Evolutionary conservation across 2,888 invertebrate species (phyloP).

Genomic region (Euzophera pinguis): DNA sequence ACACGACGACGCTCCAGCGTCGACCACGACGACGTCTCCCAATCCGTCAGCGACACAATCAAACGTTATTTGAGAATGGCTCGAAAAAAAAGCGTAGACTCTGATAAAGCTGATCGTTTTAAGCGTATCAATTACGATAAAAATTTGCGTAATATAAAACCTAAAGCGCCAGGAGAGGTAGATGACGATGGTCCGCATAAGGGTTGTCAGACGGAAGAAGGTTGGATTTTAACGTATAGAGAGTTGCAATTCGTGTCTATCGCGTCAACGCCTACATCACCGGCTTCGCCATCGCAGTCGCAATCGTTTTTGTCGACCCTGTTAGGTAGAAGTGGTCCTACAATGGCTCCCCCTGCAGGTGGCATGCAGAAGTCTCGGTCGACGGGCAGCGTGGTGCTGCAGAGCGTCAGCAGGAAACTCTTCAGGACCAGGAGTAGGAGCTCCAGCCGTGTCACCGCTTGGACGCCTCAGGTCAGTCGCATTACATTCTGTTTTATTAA

Average conservation of each 20-base stretch:
- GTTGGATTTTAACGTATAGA: slow-evolving; percentile 82
- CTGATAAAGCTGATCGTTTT: slow-evolving; percentile 89
- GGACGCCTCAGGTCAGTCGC: slow-evolving; percentile 92
- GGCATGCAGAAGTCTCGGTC: slow-evolving; percentile 95
- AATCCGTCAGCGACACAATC: slow-evolving; percentile 92
- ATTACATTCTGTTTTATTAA: slow-evolving; percentile 34
- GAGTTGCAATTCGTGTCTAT: slow-evolving; percentile 58
- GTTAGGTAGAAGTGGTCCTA: slow-evolving; percentile 56
- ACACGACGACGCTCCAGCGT: slow-evolving; percentile 86
- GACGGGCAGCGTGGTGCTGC: slow-evolving; percentile 92
- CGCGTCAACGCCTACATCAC: slow-evolving; percentile 73
- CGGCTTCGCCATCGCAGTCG: slow-evolving; percentile 69
- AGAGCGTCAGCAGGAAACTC: slow-evolving; percentile 91
- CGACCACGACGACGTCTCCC: slow-evolving; percentile 91
- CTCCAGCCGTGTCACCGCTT: slow-evolving; percentile 84
- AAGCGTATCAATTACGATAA: slow-evolving; percentile 94
- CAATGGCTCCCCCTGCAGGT: slow-evolving; percentile 73
- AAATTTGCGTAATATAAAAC: slow-evolving; percentile 90
- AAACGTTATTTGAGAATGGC: slow-evolving; percentile 93
- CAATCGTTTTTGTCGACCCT: slow-evolving; percentile 64
- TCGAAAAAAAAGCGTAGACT: slow-evolving; percentile 91
- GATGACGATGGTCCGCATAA: slow-evolving; percentile 89
- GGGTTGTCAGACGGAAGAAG: slow-evolving; percentile 88
- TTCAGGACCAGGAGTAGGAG: slow-evolving; percentile 92
- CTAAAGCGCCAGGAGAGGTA: slow-evolving; percentile 87